phyloP scores from a whole-genome alignment of 2,797 vertebrate species.

The Rhinoraja longicauda region DNA sequence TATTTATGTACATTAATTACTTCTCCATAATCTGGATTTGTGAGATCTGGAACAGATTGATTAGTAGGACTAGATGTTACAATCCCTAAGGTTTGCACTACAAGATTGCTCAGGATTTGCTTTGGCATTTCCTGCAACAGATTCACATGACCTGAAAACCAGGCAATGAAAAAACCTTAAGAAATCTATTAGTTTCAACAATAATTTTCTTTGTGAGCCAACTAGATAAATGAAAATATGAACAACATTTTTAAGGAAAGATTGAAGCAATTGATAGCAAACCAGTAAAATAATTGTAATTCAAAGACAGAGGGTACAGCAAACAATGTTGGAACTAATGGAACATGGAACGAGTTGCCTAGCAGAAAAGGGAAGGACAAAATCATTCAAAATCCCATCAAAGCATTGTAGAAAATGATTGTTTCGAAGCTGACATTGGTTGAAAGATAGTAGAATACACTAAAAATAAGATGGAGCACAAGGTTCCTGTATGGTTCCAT shows the following conservation, averaged over 20 bases:
- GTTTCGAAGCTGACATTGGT: not conserved
- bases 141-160: not conserved
- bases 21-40: not conserved
- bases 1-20: not conserved
- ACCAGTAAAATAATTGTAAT: not conserved
- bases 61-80: no score
- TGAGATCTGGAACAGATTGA: not conserved
- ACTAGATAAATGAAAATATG: not conserved
- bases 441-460: not conserved
- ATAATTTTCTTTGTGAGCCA: not conserved
- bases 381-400: not conserved
- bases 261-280: not conserved
- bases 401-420: not conserved
- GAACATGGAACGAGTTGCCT: not conserved
- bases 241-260: not conserved
- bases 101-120: not conserved
- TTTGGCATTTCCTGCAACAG: not conserved
- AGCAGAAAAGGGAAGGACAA: not conserved
- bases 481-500: not conserved
- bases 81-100: no score
- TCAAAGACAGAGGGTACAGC: not conserved
- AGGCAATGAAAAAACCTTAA: not conserved
- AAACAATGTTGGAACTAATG: not conserved
- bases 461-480: not conserved
- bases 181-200: not conserved